Conservation (phyloP, 2,888 invertebrate species). For the Rapana venosa region DNA sequence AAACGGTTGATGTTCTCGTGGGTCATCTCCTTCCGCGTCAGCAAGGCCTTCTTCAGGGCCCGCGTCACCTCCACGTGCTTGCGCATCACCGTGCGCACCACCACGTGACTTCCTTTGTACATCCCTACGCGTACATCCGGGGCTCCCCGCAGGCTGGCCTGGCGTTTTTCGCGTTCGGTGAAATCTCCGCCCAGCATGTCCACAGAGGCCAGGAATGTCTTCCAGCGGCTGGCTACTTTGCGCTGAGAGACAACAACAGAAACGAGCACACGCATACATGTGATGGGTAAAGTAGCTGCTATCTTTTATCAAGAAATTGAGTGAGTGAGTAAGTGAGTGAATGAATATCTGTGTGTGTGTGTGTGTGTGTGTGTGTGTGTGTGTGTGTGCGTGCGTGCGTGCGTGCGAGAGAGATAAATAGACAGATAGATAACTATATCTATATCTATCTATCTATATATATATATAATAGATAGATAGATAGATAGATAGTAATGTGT, state of each 20-base stretch:
- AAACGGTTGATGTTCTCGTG: constrained; percentile 77
- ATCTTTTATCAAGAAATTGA: background rate
- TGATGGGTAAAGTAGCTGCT: too few relatives aligned
- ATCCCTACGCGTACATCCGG: constrained; percentile 64
- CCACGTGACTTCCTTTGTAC: constrained; percentile 81
- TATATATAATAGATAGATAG: too few relatives aligned
- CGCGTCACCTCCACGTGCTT: constrained; percentile 73
- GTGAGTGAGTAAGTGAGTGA: background rate
- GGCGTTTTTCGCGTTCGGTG: constrained; percentile 47
- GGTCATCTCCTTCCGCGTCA: constrained; percentile 74
- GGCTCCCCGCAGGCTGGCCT: constrained; percentile 44
- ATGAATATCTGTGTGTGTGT: too few relatives aligned
- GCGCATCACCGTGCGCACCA: constrained; percentile 82
- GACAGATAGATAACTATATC: too few relatives aligned
- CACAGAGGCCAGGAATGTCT: constrained; percentile 53
- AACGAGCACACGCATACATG: too few relatives aligned
- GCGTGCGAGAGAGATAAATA: too few relatives aligned
- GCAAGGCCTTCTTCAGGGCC: constrained; percentile 74
- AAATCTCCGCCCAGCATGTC: constrained; percentile 40
- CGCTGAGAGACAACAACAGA: constrained; percentile 43
- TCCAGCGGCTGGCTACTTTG: constrained; percentile 57
- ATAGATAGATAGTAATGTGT: too few relatives aligned
- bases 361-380: background rate
- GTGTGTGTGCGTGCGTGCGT: background rate
- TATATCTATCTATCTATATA: too few relatives aligned